Base-by-base conservation (phyloP, 2,888 invertebrate species). In the Deilephila elpenor region DNA sequence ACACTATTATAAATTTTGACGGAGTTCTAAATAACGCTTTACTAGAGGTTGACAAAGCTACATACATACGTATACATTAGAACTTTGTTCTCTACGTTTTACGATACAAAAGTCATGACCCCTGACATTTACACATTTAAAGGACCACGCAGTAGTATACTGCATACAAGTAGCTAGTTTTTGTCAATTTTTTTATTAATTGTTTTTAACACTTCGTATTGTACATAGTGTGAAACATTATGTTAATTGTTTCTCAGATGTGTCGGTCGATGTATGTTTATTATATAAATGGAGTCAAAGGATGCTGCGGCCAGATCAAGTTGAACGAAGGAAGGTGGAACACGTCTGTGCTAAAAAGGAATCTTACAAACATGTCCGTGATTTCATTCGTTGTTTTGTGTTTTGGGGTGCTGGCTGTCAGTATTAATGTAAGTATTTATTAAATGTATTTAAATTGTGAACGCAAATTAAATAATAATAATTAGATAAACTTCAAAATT, bases 251-350 rank as follows among this genome's bases (percentile, higher is more conserved):
- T 19, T 62, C 70, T 70, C 17, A n/a, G 8, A n/a, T 6, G 34
- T 67, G 59, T 37, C 20, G 6, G 14, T 53, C 59, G 72, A 29
- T 20, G 70, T 59, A 32, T 25, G 73, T 20, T 72, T 70, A 44
- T 34, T 75, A 74, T 78, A 77, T 79, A 79, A 76, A 77, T 71
- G 71, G 70, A 60, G n/a, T 20, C 20, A 71, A 44, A 34, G 25
- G 71, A 71, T 71, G 70, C 60, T n/a, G 19, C n/a, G 11, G 34
- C 51, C 59, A 70, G 59, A 75, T 67, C 62, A 73, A 72, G 56
- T 61, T 25, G n/a, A 62, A 20, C 20, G 20, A 20, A 53, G 59
- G 61, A 56, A 71, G 71, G 71, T 59, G 61, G 14, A 62, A 71
- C 71, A 73, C 61, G 53, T 71, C 62, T 70, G 29, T 19, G n/a